Percentiles rank a stretch among this genome's conserved stretches.
Conservation (phyloP, 2,113 vertebrate species). For the Rana temporaria region DNA sequence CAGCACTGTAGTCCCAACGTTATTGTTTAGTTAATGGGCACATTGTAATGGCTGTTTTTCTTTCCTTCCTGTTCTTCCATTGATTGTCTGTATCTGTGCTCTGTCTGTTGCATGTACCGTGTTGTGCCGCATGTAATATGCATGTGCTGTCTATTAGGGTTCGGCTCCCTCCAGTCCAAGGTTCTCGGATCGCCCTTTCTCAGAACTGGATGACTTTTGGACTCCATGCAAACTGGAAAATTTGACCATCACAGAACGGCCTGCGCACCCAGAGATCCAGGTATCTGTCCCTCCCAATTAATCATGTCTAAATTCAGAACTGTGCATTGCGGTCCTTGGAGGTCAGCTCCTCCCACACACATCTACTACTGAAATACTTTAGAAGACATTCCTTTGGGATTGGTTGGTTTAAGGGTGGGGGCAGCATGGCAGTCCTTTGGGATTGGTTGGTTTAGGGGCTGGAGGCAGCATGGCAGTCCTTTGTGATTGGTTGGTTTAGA, state of each 20-base stretch:
- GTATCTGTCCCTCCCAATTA: neutral
- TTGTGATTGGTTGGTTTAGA: too few relatives aligned
- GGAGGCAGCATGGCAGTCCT: too few relatives aligned
- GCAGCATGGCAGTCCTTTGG: too few relatives aligned
- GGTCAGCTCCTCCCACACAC: too few relatives aligned
- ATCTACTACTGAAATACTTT: too few relatives aligned
- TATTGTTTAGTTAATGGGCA: neutral
- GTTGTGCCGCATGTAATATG: neutral
- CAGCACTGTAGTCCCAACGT: neutral
- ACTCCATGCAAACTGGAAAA: neutral
- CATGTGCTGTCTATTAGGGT: constrained; percentile 30
- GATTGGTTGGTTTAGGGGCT: too few relatives aligned
- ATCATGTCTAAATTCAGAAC: too few relatives aligned
- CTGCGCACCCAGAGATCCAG: constrained; percentile 35
- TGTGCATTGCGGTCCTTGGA: too few relatives aligned
- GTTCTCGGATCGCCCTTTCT: neutral
- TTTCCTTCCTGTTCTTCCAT: neutral
- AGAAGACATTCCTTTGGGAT: too few relatives aligned
- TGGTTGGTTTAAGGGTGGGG: too few relatives aligned
- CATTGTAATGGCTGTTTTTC: neutral
- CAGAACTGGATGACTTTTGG: constrained; percentile 12
- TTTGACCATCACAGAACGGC: neutral
- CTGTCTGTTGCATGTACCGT: neutral
- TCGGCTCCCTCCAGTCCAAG: neutral
- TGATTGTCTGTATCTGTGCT: neutral